These are phyloP conservation scores for Holacanthus passer DNA, from an alignment of 2,113 vertebrate genomes.

Conservation along the genomic window DNA sequence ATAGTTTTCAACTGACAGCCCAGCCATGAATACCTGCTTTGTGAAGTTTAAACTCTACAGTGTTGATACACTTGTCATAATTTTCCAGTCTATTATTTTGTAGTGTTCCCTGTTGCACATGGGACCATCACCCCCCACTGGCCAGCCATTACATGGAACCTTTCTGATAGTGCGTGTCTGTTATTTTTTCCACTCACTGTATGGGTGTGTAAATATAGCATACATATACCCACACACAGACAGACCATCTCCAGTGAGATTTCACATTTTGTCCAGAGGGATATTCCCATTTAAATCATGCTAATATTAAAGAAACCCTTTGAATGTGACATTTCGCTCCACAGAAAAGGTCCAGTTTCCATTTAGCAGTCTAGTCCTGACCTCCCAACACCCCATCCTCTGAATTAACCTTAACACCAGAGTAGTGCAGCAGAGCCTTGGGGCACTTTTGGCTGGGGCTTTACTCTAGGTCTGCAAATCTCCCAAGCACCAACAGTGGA, in stretches of 20 bases:
- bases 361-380: slow-evolving; percentile 47
- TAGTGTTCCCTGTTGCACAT: slow-evolving; percentile 35
- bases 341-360: slow-evolving; percentile 43
- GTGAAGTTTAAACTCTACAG: slow-evolving; percentile 10
- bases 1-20: slow-evolving; percentile 8
- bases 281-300: slow-evolving; percentile 15
- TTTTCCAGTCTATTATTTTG: slow-evolving; percentile 40
- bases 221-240: neutral
- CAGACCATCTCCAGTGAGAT: neutral
- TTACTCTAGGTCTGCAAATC: slow-evolving; percentile 61
- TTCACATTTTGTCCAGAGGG: neutral
- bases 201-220: neutral
- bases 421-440: slow-evolving; percentile 36
- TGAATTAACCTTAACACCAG: slow-evolving; percentile 47
- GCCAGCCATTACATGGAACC: slow-evolving; percentile 13
- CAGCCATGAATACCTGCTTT: slow-evolving; percentile 18
- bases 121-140: slow-evolving; percentile 32
- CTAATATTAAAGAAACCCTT: slow-evolving; percentile 9
- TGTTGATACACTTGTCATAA: neutral
- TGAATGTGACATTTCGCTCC: slow-evolving; percentile 5
- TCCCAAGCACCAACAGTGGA: slow-evolving; percentile 38
- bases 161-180: neutral
- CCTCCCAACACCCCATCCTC: slow-evolving; percentile 29
- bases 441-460: slow-evolving; percentile 57
- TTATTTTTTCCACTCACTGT: slow-evolving; percentile 37